These are phyloP conservation scores for Myotis daubentonii DNA, from an alignment of 2,797 vertebrate species.

Conservation along the genomic window DNA sequence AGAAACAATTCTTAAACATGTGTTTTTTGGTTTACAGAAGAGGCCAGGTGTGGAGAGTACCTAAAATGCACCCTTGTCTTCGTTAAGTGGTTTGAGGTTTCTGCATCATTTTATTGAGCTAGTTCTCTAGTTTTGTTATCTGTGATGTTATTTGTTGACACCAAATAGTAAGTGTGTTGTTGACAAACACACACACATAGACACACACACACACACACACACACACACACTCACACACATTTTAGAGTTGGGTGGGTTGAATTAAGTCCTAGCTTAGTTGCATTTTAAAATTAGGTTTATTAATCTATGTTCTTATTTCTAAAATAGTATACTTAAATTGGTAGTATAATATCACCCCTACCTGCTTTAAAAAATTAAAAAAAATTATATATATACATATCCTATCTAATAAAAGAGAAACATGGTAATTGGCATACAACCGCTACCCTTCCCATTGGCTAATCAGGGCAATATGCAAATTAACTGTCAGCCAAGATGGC, in stretches of 20 bases:
- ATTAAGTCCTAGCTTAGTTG: neutral
- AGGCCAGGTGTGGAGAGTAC: neutral
- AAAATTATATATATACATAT: no score
- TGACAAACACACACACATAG: no score
- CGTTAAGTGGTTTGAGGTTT: neutral
- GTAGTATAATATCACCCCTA: neutral
- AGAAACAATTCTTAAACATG: slow-evolving; percentile 3
- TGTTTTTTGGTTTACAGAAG: neutral
- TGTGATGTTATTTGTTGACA: neutral
- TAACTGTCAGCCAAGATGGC: no score
- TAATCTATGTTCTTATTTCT: neutral
- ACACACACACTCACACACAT: no score
- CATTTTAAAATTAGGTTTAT: neutral
- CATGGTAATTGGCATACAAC: no score
- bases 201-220: no score
- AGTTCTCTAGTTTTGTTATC: neutral
- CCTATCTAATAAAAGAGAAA: no score
- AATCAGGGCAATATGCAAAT: no score
- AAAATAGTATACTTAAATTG: neutral
- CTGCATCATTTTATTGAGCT: neutral
- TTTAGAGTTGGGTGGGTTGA: neutral
- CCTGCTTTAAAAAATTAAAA: no score
- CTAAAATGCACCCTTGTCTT: neutral
- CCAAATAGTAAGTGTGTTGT: neutral
- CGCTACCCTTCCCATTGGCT: no score